Percentiles rank a stretch among this genome's conserved stretches.
Conservation (phyloP, 92 coral and sea anemone species). For the Actinostola sp. region DNA sequence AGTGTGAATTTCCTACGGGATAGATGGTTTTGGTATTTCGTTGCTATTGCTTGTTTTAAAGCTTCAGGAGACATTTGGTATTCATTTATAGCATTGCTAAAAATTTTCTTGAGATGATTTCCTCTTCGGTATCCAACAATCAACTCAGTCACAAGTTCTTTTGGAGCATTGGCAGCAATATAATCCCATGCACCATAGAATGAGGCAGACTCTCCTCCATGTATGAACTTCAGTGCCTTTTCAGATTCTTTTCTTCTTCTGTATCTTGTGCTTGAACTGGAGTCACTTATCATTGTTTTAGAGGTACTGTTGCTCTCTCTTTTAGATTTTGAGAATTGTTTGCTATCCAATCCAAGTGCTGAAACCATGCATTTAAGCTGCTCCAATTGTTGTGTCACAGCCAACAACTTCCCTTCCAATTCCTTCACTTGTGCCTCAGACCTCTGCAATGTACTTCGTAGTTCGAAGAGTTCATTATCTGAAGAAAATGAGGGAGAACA, state of each 20-base stretch:
- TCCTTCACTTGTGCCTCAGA: not conserved
- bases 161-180: constrained; percentile 20
- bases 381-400: constrained; percentile 44
- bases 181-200: constrained; percentile 59
- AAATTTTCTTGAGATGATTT: constrained; percentile 31
- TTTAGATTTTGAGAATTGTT: constrained; percentile 52
- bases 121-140: constrained; percentile 41
- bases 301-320: constrained; percentile 57
- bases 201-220: constrained; percentile 43
- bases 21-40: too few relatives aligned
- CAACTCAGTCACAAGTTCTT: constrained; percentile 32
- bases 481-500: too few relatives aligned
- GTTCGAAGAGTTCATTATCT: too few relatives aligned
- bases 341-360: constrained; percentile 58
- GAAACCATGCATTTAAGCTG: constrained; percentile 55
- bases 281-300: constrained; percentile 36
- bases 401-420: constrained; percentile 22
- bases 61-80: too few relatives aligned
- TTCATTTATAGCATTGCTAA: constrained; percentile 32
- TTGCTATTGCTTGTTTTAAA: too few relatives aligned
- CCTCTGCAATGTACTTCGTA: too few relatives aligned
- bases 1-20: too few relatives aligned
- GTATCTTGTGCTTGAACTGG: constrained; percentile 34
- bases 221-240: constrained; percentile 44
- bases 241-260: constrained; percentile 34